Evolutionary conservation across 1,140 invertebrate species (phyloP).

Genomic region (Planococcus citri): DNA sequence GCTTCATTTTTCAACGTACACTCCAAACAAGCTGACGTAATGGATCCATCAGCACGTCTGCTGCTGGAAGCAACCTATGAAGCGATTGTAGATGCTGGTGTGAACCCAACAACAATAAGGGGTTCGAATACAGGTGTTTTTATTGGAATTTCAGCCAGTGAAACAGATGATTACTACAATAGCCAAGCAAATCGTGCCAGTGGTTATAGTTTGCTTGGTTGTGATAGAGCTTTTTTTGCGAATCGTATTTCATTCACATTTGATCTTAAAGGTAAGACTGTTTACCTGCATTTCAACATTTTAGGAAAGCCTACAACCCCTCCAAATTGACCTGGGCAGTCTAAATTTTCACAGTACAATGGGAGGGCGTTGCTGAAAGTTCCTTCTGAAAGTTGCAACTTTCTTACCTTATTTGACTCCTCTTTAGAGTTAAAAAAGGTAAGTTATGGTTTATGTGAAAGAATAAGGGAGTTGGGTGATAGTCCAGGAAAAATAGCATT

Average conservation of each 20-base stretch:
- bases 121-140: conserved; percentile 45
- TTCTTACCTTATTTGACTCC: neutral
- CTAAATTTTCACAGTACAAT: no score
- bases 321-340: no score
- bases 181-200: conserved; percentile 20
- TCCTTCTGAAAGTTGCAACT: neutral
- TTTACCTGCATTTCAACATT: neutral
- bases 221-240: conserved; percentile 49
- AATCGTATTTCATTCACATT: conserved; percentile 52
- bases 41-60: conserved; percentile 87
- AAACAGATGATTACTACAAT: conserved; percentile 25
- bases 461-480: neutral
- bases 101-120: conserved; percentile 38
- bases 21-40: conserved; percentile 77
- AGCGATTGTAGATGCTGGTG: conserved; percentile 8
- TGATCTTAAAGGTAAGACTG: conserved; percentile 45
- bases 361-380: neutral
- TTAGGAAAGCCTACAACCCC: no score
- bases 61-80: conserved; percentile 63
- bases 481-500: no score
- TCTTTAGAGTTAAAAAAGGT: neutral
- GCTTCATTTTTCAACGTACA: conserved; percentile 84
- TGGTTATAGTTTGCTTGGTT: conserved; percentile 53
- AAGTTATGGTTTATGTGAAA: neutral
- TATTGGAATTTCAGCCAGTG: conserved; percentile 33